Conservation (phyloP, 1,140 invertebrate genomes). For the Saccostrea echinata region DNA sequence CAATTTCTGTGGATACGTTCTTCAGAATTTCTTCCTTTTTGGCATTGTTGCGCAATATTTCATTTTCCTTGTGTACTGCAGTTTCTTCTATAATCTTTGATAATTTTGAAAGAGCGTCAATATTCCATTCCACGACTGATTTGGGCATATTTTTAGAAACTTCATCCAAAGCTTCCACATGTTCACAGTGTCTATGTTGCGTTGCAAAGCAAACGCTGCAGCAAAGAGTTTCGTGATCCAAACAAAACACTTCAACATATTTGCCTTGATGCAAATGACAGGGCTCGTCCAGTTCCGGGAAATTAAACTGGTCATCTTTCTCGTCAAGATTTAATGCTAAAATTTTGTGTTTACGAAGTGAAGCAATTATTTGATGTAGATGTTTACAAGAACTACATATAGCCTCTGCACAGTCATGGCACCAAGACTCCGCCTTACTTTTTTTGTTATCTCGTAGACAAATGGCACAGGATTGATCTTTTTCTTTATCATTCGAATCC, state of each 20-base stretch:
- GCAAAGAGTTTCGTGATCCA: background rate
- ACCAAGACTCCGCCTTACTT: background rate
- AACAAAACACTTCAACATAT: background rate
- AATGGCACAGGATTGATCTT: background rate
- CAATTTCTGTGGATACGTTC: background rate
- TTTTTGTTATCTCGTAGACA: background rate
- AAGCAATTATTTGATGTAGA: background rate
- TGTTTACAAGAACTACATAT: background rate
- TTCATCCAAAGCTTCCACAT: background rate
- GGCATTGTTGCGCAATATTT: background rate
- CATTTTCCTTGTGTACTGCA: background rate
- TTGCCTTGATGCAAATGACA: background rate
- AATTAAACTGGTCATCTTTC: background rate
- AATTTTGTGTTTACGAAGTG: background rate
- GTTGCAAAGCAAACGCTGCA: background rate
- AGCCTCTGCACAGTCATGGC: background rate
- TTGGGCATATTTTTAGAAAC: background rate
- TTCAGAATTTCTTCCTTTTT: background rate
- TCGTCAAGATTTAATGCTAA: background rate
- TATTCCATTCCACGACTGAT: background rate
- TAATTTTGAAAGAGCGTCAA: background rate
- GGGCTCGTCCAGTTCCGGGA: background rate
- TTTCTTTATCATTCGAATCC: background rate
- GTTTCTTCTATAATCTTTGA: background rate
- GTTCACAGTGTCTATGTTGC: background rate